Base-by-base conservation (phyloP, 2,888 invertebrate genomes). In the Bombylius discolor region DNA sequence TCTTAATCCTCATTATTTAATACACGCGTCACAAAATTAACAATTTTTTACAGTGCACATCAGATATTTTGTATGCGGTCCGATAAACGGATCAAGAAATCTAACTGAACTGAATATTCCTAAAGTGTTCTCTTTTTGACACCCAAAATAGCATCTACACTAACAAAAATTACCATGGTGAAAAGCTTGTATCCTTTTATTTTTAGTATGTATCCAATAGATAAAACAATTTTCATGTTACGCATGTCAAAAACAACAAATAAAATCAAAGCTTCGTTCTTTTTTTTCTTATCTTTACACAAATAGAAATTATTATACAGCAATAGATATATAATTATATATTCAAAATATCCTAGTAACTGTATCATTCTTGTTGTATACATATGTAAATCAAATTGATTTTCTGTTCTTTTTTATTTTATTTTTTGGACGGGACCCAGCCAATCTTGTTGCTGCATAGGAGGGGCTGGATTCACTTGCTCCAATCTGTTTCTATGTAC, bases 381-480 rank as follows among this genome's bases (percentile, higher is more conserved):
- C 53, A 54, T 56, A 56, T 56, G 58, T 52, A 59, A 59, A 59
- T 56, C 39, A 52, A 34, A 12, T 13, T 14, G 49, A 9, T 6
- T 36, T 36, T 6, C 36, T 9, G 1, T 1, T 36, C 11, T 8
- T 11, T 42, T 42, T 42, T 42, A 42, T 42, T 42, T 42, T 42
- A 8, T 36, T 36, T 49, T 49, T 46, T 42, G 34, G 9, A 45
- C 45, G 46, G 49, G 33, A 23, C 33, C 39, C 42, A 56, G 57
- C 65, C 66, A 66, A 66, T 65, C 64, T 61, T 49, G 55, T 39
- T 23, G 36, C 53, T 47, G 59, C 52, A 56, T 63, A 65, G 62
- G 62, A 63, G 65, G 65, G 59, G 63, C 60, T 52, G 39, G 44
- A 14, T 46, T 39, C 23, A 14, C 14, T 23, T 23, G 23, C 23